Percentiles rank a stretch among this genome's conserved stretches.
These are phyloP conservation scores for Microctenopoma lineatum DNA, from an alignment of 2,797 vertebrate genomes.

Conservation along the genomic window DNA sequence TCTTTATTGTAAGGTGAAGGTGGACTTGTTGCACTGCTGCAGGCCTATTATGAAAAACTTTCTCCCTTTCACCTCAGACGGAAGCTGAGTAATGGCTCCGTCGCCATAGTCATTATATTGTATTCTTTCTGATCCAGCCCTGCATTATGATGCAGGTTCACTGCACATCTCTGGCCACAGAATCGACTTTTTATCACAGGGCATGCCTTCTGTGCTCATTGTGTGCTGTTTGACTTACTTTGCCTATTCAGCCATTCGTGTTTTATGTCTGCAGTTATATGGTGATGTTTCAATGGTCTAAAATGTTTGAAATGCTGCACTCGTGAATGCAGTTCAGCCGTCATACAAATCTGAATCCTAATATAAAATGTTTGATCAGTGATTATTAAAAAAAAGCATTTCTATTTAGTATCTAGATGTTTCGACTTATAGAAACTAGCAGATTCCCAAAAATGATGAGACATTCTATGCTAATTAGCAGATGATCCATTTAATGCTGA, in stretches of 20 bases:
- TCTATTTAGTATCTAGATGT: conserved; percentile 13
- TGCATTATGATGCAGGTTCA: conserved; percentile 7
- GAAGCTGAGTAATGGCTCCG: background rate
- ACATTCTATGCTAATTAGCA: conserved; percentile 49
- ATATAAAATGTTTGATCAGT: conserved; percentile 1
- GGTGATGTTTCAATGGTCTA: background rate
- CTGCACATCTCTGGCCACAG: background rate
- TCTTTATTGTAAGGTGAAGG: too few relatives aligned
- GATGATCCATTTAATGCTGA: conserved; percentile 49
- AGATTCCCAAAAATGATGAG: conserved; percentile 55
- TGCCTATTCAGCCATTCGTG: conserved; percentile 36
- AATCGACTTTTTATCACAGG: background rate
- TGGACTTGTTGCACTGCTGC: too few relatives aligned
- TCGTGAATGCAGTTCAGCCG: conserved; percentile 12
- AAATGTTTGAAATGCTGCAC: conserved; percentile 5
- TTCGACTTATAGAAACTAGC: conserved; percentile 42
- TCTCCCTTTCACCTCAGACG: too few relatives aligned
- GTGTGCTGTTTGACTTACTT: conserved; percentile 16
- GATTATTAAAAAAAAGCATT: background rate
- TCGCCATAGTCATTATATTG: background rate
- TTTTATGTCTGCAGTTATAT: conserved; percentile 31
- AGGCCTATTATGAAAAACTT: too few relatives aligned
- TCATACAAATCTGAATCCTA: conserved; percentile 7
- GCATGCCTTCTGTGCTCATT: conserved; percentile 12
- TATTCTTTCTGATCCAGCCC: background rate